Base-by-base conservation (phyloP, 2,113 vertebrate genomes). In the Calonectris borealis region DNA sequence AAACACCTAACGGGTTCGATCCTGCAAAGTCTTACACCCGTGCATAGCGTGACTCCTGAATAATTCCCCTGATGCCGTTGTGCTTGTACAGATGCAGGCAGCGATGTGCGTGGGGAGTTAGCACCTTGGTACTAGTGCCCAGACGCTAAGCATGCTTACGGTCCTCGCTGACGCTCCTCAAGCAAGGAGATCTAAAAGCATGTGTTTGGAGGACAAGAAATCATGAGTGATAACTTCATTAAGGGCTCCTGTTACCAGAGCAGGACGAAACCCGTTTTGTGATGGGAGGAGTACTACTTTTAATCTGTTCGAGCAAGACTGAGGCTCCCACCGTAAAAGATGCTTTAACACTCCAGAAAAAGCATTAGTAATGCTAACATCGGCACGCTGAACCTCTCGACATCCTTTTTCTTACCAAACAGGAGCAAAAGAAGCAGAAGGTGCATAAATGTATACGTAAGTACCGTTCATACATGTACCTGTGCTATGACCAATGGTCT, bases 351-450 rank as follows among this genome's bases (percentile, higher is more conserved):
- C 77, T 79, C 79, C 46, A 58, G 54, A 65, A 90, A 68, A 86
- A 97, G 42, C 60, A 70, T 26, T 49, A 40, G 78, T 80, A 96
- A 94, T 71, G 76, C 95, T 95, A 89, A 89, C 20, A 76, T 60
- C 21, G 10, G 69, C 90, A 86, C 5, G 1, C 40, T 62, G 83
- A 83, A 84, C 52, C 29, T 81, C 71, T n/a, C 32, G 29, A 73
- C 38, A 69, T 54, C 49, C 52, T 84, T 92, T 71, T 83, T 13
- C 48, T 60, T 76, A 36, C 16, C 22, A 4, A 86, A 61, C 9
- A 46, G 55, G 57, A 54, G 14, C 18, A 10, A 27, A 91, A 93
- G 38, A 87, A 91, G 62, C 27, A 83, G 32, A 82, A 96, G 94
- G 57, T 44, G 9, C 22, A 44, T 77, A 42, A 70, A 66, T 60